Conservation (phyloP, 2,113 vertebrate species). For the Pitta sordida region DNA sequence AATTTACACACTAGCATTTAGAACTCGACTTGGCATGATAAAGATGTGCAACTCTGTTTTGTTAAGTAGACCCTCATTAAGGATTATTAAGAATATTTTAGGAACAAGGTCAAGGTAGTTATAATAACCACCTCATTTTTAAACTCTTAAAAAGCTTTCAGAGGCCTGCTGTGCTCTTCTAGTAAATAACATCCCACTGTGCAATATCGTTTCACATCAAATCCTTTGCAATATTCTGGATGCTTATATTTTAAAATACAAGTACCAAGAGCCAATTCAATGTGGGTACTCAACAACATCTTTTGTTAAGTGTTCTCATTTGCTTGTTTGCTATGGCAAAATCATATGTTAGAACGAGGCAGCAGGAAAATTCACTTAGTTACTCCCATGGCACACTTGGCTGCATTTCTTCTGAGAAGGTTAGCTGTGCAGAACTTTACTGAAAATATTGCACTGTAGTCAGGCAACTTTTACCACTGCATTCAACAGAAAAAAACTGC, state of each 20-base stretch:
- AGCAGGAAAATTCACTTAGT: neutral
- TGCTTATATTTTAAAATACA: neutral
- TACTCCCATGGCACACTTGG: neutral
- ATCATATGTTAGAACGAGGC: neutral
- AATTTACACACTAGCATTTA: neutral
- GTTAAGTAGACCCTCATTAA: neutral
- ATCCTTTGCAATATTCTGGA: neutral
- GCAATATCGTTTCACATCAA: neutral
- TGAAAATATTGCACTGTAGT: neutral
- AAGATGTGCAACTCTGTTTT: neutral
- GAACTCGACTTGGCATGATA: neutral
- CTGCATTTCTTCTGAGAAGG: neutral
- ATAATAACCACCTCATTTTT: neutral
- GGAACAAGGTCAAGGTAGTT: neutral
- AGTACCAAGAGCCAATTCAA: neutral
- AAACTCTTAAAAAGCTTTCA: neutral
- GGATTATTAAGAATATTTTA: neutral
- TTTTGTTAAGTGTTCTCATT: neutral
- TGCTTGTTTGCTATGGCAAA: neutral
- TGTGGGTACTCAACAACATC: fast-evolving
- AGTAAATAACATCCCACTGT: neutral
- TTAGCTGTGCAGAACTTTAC: neutral
- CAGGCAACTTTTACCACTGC: neutral
- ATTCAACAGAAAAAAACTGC: neutral
- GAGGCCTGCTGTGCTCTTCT: neutral